Evolutionary conservation across 2,113 vertebrate species (phyloP), one percentile per base, ranked within the genome.

Genomic region (Dipodomys ordii): DNA sequence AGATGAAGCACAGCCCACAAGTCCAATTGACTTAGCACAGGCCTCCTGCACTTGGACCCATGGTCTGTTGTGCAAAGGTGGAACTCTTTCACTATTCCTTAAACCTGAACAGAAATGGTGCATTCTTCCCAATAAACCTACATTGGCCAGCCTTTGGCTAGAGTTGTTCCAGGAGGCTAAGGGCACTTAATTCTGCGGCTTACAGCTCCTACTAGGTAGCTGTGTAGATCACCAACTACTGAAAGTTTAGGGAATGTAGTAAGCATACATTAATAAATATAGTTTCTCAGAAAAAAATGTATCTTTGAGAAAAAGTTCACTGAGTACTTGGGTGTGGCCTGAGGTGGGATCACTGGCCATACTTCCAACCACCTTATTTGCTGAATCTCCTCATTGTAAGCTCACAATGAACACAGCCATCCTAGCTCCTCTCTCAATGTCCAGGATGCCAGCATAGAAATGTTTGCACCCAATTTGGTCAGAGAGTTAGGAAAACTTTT

Each of bases 31-130:
- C 57, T 65, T 64, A 27, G 30, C 27, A 44, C 15, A 62, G 32
- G 30, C 30, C 27, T 79, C 32, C 39, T 46, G 67, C 53, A 68
- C 39, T 73, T 89, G 72, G 28, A 87, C 23, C 39, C 39, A 6
- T 81, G 39, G 7, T 35, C 53, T 27, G 2, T 39, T 73, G 30
- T 62, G 6, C 72, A 11, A 39, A 5, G 3, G 71, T 82, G 72
- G 22, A 30, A 3, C 4, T 69, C 68, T 65, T 49, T 91, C 68
- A 46, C 78, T 49, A 15, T 57, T 57, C 81, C 73, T 35, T 80
- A 71, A 91, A 88, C 93, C 39, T 84, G 80, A 25, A 68, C 57
- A 46, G 46, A 91, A 85, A 83, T 60, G 6, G 12, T 22, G 60
- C 16, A 6, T 32, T 73, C 30, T 77, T 69, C 88, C 83, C 46